Conservation (phyloP, 2,888 invertebrate genomes). For the Junonia oenone region DNA sequence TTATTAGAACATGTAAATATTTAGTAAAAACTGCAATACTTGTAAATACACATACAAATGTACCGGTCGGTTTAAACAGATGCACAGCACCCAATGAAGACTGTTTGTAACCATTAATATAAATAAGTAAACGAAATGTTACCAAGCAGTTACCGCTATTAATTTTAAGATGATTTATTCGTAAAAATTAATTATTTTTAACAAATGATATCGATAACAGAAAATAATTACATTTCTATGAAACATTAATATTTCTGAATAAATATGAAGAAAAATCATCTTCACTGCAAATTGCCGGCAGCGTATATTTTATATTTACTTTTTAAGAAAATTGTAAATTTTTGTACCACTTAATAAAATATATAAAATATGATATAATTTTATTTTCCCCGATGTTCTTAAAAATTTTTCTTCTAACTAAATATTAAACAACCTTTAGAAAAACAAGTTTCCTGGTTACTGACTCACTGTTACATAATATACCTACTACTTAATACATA, state of each 20-base stretch:
- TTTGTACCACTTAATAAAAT: slow-evolving; percentile 74
- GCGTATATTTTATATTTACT: slow-evolving; percentile 42
- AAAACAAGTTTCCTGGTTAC: neutral
- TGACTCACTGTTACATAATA: neutral
- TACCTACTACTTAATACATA: neutral
- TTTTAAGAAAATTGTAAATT: slow-evolving; percentile 64
- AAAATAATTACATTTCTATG: neutral
- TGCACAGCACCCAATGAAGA: slow-evolving; percentile 46
- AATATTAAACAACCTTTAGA: neutral
- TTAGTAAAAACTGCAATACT: slow-evolving; percentile 39
- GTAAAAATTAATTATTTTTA: neutral
- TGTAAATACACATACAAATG: slow-evolving; percentile 62
- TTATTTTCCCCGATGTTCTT: slow-evolving; percentile 40
- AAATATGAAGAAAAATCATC: slow-evolving; percentile 2
- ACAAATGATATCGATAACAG: neutral
- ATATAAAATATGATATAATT: slow-evolving; percentile 48
- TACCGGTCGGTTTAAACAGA: slow-evolving; percentile 28
- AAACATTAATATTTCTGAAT: neutral
- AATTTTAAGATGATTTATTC: slow-evolving; percentile 35
- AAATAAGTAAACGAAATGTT: slow-evolving; percentile 34
- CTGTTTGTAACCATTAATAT: slow-evolving; percentile 51
- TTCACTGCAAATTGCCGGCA: slow-evolving; percentile 17
- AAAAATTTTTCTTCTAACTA: neutral
- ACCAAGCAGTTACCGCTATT: slow-evolving; percentile 53
- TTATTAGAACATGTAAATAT: slow-evolving; percentile 55